Conservation (phyloP, 2,113 vertebrate species). For the Nyctereutes procyonoides region DNA sequence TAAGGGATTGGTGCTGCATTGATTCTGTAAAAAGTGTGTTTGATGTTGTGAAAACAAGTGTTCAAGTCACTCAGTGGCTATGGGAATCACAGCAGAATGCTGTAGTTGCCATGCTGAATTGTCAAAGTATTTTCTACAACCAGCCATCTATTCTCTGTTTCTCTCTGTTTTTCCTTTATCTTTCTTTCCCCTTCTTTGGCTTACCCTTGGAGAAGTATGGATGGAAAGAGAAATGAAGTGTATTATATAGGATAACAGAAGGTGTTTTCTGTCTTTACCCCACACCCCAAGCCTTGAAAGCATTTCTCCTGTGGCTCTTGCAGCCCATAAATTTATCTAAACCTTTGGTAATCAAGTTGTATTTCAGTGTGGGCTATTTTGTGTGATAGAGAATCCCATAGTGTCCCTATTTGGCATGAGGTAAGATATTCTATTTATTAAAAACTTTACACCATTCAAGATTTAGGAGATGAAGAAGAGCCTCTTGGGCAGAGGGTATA, state of each 20-base stretch:
- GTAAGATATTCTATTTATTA: not conserved
- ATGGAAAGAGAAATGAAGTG: not conserved
- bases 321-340: not conserved
- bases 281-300: not conserved
- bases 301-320: not conserved
- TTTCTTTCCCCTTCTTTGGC: not conserved
- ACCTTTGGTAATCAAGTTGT: not conserved
- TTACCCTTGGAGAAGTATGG: not conserved
- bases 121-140: not conserved
- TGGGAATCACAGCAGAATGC: not conserved
- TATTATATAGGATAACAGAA: not conserved
- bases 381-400: not conserved
- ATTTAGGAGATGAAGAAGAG: not conserved
- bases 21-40: slow-evolving; percentile 24
- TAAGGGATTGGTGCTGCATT: not conserved
- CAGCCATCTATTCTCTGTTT: not conserved
- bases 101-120: not conserved
- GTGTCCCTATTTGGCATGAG: not conserved
- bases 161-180: not conserved
- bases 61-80: not conserved
- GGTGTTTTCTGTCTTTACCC: not conserved
- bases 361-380: not conserved
- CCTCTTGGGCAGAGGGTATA: not conserved
- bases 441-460: not conserved
- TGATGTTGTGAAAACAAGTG: not conserved